Evolutionary conservation across 2,797 vertebrate genomes (phyloP), one percentile per base, ranked within the genome.

Genomic region (Karalla daura): DNA sequence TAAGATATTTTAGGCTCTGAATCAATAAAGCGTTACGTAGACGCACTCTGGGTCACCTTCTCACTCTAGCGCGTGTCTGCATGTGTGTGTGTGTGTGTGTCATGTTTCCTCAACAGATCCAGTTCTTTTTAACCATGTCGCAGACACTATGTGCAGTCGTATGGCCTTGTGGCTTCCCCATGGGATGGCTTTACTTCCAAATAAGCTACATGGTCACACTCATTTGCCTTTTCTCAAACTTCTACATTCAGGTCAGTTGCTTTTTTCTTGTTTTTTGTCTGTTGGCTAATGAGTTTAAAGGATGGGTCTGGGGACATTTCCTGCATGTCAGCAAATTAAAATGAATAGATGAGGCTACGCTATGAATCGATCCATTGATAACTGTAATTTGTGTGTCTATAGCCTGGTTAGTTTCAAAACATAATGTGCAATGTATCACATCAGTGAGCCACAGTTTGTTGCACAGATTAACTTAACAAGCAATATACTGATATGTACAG

Each of bases 101-200:
- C n/a, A 0, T 63, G 27, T 78, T 76, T 54, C 56, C 54, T 62
- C 68, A 49, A 58, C 91, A 99, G 98, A 87, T 94, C 83, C 97
- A 99, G 90, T 99, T 99, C 80, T 94, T 96, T 68, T 83, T 98
- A 82, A 99, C 98, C 74, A 93, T 96, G 91, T 83, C 92, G 74
- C 98, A 99, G 88, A 98, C 98, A 0, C 86, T 84, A 74, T 96
- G 92, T 23, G 98, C 97, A 5, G 92, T 95, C 63, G 32, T 97
- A 69, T 97, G 96, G 97, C 97, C 95, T 0, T 99, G 98, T 53
- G 84, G 84, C 0, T 97, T 99, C 89, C 96, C 98, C 24, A 91
- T 86, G 35, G 94, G 96, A 1, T 99, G 98, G 98, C 88, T 98
- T 35, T 98, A 93, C 83, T 98, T 99, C 90, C 96, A 98, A 88